These are phyloP conservation scores for Allolobophora icterica DNA, from an alignment of 2,888 invertebrate genomes.

Conservation along the genomic window DNA sequence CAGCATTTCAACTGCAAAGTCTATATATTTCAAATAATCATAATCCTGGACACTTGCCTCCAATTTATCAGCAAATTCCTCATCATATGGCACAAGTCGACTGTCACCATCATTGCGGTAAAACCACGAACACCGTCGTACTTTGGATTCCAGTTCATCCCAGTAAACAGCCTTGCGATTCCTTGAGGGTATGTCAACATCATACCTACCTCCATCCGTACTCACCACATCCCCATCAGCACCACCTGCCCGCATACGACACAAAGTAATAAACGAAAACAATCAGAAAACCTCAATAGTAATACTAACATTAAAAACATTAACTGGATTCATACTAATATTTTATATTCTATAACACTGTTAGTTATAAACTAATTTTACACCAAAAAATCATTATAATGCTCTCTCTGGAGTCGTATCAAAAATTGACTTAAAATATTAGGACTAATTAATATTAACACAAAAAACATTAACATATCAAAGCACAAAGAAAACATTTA, in stretches of 20 bases:
- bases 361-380: too few species aligned
- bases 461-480: too few species aligned
- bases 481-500: too few species aligned
- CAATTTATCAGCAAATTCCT: slow-evolving; percentile 78
- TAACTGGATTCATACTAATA: too few species aligned
- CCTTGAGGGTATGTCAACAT: slow-evolving; percentile 80
- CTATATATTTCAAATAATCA: neutral
- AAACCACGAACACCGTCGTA: slow-evolving; percentile 93
- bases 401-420: too few species aligned
- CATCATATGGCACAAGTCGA: slow-evolving; percentile 85
- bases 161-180: slow-evolving; percentile 78
- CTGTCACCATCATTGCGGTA: slow-evolving; percentile 73
- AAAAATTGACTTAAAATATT: too few species aligned
- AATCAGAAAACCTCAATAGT: neutral
- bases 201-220: slow-evolving; percentile 89
- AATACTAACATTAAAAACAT: neutral
- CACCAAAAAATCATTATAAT: too few species aligned
- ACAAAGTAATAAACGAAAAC: too few species aligned
- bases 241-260: neutral
- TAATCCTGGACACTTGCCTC: slow-evolving; percentile 72
- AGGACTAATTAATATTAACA: too few species aligned
- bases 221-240: slow-evolving; percentile 46
- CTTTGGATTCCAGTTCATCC: slow-evolving; percentile 77
- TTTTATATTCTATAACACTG: too few species aligned
- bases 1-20: neutral